phyloP scores from a whole-genome alignment of 2,888 invertebrate species.

The Panopea generosa region DNA sequence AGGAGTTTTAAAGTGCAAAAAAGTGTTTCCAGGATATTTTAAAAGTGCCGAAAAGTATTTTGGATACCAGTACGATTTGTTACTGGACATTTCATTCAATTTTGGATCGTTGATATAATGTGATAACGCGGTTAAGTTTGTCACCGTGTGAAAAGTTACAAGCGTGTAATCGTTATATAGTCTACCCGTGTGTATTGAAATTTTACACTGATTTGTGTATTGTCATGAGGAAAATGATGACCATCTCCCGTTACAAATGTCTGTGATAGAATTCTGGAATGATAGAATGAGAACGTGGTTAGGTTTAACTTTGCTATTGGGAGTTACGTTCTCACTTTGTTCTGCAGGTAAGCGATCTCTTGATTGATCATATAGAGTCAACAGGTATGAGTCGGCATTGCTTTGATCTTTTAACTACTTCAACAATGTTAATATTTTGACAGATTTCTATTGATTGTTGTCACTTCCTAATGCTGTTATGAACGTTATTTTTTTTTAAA shows the following conservation, averaged over 20 bases:
- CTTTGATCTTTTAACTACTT: constrained; percentile 10
- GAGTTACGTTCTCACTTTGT: constrained; percentile 35
- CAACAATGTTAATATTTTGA: neutral
- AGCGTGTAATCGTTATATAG: too few relatives aligned
- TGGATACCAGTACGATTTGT: too few relatives aligned
- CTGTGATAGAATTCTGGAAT: constrained; percentile 27
- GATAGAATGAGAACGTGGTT: constrained; percentile 42
- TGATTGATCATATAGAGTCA: too few relatives aligned
- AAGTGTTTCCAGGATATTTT: constrained; percentile 1
- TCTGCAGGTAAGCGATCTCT: constrained; percentile 32
- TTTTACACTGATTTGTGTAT: neutral
- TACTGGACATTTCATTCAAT: too few relatives aligned
- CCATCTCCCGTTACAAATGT: constrained; percentile 56
- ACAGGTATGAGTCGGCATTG: constrained; percentile 2
- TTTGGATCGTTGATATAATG: too few relatives aligned
- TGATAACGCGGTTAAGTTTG: too few relatives aligned
- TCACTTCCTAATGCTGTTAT: too few relatives aligned
- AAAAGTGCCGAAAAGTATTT: neutral
- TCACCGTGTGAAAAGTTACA: too few relatives aligned
- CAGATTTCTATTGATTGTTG: too few relatives aligned
- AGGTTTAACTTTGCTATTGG: constrained; percentile 13
- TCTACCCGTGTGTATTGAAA: too few relatives aligned
- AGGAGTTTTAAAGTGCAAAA: constrained; percentile 13
- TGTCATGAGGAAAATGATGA: constrained; percentile 34
- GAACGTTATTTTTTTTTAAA: too few relatives aligned